These are phyloP conservation scores for Ennomos quercinarius DNA, from an alignment of 2,888 invertebrate species.

Conservation along the genomic window DNA sequence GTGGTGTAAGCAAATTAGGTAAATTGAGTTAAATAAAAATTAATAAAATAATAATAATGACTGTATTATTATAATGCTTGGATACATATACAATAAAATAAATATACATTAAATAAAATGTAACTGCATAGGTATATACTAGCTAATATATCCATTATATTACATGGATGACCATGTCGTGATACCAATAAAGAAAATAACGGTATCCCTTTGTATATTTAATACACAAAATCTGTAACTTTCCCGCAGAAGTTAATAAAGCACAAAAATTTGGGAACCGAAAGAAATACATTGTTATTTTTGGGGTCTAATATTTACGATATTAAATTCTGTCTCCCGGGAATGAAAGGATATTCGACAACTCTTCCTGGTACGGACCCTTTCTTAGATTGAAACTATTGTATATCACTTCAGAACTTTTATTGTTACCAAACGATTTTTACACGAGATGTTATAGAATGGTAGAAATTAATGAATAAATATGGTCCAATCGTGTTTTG, in stretches of 20 bases:
- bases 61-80: too few relatives aligned
- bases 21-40: too few relatives aligned
- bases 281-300: conserved; percentile 51
- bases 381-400: conserved; percentile 34
- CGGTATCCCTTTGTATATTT: conserved; percentile 29
- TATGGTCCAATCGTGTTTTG: neutral
- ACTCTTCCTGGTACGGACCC: conserved; percentile 36
- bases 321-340: conserved; percentile 54
- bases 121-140: too few relatives aligned
- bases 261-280: conserved; percentile 45
- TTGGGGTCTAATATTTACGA: conserved; percentile 52
- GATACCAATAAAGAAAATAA: conserved; percentile 19
- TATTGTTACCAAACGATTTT: conserved; percentile 37
- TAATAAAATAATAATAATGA: too few relatives aligned
- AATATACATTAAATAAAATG: too few relatives aligned
- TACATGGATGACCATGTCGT: too few relatives aligned
- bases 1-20: too few relatives aligned
- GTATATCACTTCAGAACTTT: conserved; percentile 30
- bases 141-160: too few relatives aligned
- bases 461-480: conserved; percentile 9
- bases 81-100: too few relatives aligned
- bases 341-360: conserved; percentile 44
- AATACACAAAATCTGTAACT: conserved; percentile 39
- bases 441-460: conserved; percentile 33
- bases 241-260: conserved; percentile 45